These are phyloP conservation scores for Malacosoma neustria DNA, from an alignment of 2,888 invertebrate species.

Conservation along the genomic window DNA sequence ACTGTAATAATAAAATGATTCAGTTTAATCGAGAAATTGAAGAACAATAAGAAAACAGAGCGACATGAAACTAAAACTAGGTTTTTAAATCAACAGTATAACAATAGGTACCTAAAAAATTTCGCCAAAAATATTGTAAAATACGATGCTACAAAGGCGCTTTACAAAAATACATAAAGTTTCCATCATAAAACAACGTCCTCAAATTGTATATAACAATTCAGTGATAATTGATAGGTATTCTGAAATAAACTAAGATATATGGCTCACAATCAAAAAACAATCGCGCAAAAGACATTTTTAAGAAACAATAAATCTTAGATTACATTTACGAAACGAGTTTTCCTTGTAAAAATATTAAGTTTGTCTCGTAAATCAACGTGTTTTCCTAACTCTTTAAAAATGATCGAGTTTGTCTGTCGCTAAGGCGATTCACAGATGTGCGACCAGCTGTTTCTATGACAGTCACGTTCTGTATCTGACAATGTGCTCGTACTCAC, in stretches of 20 bases:
- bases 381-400: slow-evolving; percentile 41
- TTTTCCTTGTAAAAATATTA: slow-evolving; percentile 13
- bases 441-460: slow-evolving; percentile 63
- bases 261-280: slow-evolving; percentile 9
- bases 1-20: too few relatives aligned
- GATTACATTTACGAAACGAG: slow-evolving; percentile 8
- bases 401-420: slow-evolving; percentile 22
- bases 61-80: too few relatives aligned
- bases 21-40: too few relatives aligned
- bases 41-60: too few relatives aligned
- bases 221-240: slow-evolving; percentile 7
- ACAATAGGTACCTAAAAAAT: too few relatives aligned
- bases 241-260: slow-evolving; percentile 10
- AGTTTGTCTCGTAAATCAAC: slow-evolving; percentile 34
- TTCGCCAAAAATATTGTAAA: too few relatives aligned
- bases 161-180: too few relatives aligned
- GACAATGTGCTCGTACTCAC: slow-evolving; percentile 43
- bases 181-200: too few relatives aligned
- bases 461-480: slow-evolving; percentile 64
- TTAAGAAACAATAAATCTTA: slow-evolving; percentile 10
- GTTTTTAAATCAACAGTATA: too few relatives aligned
- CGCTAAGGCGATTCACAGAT: slow-evolving; percentile 34
- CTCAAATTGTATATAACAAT: too few relatives aligned
- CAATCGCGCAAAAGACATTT: slow-evolving; percentile 6
- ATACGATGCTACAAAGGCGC: too few relatives aligned